Evolutionary conservation across 2,888 invertebrate species (phyloP), one percentile per base, ranked within the genome.

Genomic region (Pristionchus japonicus): DNA sequence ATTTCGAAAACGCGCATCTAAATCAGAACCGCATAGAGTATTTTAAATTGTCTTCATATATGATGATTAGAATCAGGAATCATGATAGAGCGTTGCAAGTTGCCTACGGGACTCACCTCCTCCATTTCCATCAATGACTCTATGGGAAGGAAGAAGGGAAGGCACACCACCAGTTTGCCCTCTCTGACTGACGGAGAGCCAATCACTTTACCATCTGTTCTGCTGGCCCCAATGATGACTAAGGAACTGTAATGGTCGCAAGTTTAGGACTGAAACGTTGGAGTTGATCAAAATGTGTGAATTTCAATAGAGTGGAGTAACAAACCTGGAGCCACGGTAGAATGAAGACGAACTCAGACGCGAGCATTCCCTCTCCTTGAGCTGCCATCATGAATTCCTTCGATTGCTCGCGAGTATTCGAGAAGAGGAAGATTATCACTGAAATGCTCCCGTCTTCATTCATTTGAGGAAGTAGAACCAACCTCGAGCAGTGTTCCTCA

Each of bases 381-480:
- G 88, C 43, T 89, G 90, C n/a, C 80, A 91, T 90, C 94, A 94
- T 94, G 89, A 94, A 93, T 86, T 93, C 93, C 89, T 92, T 93
- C n/a, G 92, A 90, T 90, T 92, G 91, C 23, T 93, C 94, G 37
- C 94, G 91, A 13, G 94, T 94, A 15, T 92, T 91, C 0, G 93
- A 93, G 89, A 94, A 94, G 31, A 93, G 90, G 88, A 93, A 93
- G 49, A 94, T 92, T 0, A 94, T 91, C 13, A 94, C 94, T 94
- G 88, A 88, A 93, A 88, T 13, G 15, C n/a, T n/a, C 17, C 17
- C 20, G 15, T 37, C 37, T 27, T 13, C 13, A 27, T 80, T 47
- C 7, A 13, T 23, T 20, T 70, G n/a, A n/a, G n/a, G n/a, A n/a
- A n/a, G n/a, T n/a, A n/a, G n/a, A n/a, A n/a, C 70, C 37, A 27